Evolutionary conservation across 1,140 invertebrate species (phyloP), one percentile per base, ranked within the genome.

Genomic region (Melipona quadrifasciata): DNA sequence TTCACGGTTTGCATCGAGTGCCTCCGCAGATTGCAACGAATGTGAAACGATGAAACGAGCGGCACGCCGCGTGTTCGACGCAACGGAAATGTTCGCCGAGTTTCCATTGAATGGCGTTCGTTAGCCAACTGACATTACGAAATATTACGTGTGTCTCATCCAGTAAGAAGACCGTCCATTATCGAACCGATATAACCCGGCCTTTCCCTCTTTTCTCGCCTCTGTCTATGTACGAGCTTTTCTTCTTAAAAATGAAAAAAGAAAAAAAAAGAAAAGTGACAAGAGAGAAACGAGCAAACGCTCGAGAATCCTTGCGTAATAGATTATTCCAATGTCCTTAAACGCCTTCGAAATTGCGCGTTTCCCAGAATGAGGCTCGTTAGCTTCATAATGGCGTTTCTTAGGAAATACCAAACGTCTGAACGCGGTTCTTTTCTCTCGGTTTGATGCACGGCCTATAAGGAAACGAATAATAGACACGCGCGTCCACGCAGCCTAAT

Each of bases 41-140:
- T n/a, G n/a, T n/a, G n/a, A n/a, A n/a, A 19, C 68, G 19, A 61
- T 55, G 64, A 68, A 79, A 72, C 58, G 73, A 78, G 71, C 64
- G 57, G 53, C 79, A 47, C 39, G 8, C 39, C 14, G 24, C 51
- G 70, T n/a, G 64, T 78, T 82, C 75, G 79, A 75, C 55, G 74
- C 72, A 57, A 71, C 72, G 79, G 80, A 83, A 76, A 79, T 74
- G 53, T 85, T 78, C 67, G 70, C 24, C 83, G 77, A 74, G 51
- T 61, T 84, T 72, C 64, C 58, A 88, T 76, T 89, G 87, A 89
- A 89, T 89, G 87, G 83, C 55, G 86, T 85, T 89, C 87, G 87
- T 89, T 89, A 89, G 85, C 86, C 86, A 89, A 80, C 83, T 79
- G 86, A 76, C 86, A 64, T 89, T 89, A 88, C 87, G 79, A 88